Conservation (phyloP, 2,797 vertebrate genomes). For the Moxostoma hubbsi region DNA sequence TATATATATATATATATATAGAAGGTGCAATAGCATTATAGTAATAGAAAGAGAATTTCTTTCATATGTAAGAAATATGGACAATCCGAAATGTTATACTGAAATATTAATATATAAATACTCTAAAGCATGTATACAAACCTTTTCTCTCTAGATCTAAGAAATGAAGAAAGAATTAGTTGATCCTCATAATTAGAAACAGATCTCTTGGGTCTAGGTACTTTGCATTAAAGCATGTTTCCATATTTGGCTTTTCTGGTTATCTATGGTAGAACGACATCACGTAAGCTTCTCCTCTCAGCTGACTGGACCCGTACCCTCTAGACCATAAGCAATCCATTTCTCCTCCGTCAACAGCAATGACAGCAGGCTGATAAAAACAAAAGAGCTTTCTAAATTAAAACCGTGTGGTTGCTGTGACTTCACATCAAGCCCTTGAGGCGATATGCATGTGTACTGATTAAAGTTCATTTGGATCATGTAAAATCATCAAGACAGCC, state of each 20-base stretch:
- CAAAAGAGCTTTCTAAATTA: constrained; percentile 72
- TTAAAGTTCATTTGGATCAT: constrained; percentile 5
- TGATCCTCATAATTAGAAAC: constrained; percentile 50
- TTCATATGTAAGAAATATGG: too few species aligned
- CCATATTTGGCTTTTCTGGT: constrained; percentile 37
- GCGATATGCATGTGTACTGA: constrained; percentile 34
- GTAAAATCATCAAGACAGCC: not conserved
- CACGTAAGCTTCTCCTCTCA: constrained; percentile 46
- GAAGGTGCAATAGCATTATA: too few species aligned
- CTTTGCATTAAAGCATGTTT: constrained; percentile 11
- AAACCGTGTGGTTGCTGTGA: constrained; percentile 59
- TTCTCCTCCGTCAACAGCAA: constrained; percentile 58
- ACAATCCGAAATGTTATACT: too few species aligned
- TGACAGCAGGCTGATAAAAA: constrained; percentile 71
- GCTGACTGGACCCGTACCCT: constrained; percentile 41
- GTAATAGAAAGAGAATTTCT: too few species aligned
- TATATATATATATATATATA: too few species aligned
- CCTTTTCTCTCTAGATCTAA: constrained; percentile 14
- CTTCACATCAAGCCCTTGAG: constrained; percentile 62
- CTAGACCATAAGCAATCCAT: constrained; percentile 50
- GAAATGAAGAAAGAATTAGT: constrained; percentile 28
- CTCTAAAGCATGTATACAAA: constrained; percentile 18
- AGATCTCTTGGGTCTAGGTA: not conserved
- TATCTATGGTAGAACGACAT: constrained; percentile 39
- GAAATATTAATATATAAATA: not conserved